Percentiles rank a stretch among this genome's conserved stretches.
These are phyloP conservation scores for Upupa epops DNA, from an alignment of 2,113 vertebrate genomes.

Conservation along the genomic window DNA sequence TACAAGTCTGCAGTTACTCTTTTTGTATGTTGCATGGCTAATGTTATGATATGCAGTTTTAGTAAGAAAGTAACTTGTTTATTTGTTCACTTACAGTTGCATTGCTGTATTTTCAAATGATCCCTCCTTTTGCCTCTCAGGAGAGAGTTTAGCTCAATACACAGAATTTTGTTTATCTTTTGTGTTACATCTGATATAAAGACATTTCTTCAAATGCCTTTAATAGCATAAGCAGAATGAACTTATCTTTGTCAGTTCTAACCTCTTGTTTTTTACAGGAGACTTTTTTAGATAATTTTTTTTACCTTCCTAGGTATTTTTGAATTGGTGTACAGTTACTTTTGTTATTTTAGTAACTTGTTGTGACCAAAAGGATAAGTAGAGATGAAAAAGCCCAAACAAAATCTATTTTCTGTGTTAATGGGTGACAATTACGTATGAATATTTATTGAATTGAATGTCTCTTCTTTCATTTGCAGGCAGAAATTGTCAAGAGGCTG, in stretches of 20 bases:
- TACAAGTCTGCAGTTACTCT: not conserved
- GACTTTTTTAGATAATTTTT: constrained; percentile 21
- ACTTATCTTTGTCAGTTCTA: constrained; percentile 15
- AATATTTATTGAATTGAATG: constrained; percentile 56
- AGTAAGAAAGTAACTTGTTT: not conserved
- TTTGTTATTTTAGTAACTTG: not conserved
- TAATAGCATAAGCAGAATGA: constrained; percentile 12
- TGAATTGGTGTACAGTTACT: not conserved
- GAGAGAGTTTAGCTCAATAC: not conserved
- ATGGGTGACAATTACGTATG: not conserved
- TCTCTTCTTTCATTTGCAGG: constrained; percentile 80
- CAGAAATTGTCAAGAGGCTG: constrained; percentile 95
- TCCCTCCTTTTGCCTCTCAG: not conserved
- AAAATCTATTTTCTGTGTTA: constrained; percentile 20
- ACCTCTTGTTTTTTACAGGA: constrained; percentile 36
- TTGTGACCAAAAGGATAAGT: not conserved
- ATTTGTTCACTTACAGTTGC: not conserved
- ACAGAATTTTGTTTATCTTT: not conserved
- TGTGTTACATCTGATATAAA: not conserved
- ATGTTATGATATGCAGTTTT: not conserved
- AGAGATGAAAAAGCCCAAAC: not conserved
- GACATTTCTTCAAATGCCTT: not conserved
- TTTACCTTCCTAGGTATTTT: not conserved
- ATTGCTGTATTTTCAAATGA: not conserved
- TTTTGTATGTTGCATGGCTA: not conserved